phyloP scores from a whole-genome alignment of 92 coral and sea anemone species.

The Pocillopora grandis region DNA sequence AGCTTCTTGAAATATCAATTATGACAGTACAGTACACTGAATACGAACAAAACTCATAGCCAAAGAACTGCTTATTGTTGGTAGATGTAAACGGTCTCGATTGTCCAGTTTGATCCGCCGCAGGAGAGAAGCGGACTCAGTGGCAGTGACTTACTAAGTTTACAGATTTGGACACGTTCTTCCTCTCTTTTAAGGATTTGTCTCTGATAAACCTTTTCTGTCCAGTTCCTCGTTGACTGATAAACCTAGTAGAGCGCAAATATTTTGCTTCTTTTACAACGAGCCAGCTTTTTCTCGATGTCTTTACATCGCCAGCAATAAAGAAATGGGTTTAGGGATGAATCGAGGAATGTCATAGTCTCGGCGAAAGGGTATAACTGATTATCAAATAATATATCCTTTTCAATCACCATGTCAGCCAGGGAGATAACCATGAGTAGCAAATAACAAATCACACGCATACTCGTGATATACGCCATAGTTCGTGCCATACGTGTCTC shows the following conservation, averaged over 20 bases:
- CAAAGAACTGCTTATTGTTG: too few species aligned
- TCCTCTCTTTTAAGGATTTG: background rate
- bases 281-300: slow-evolving; percentile 14
- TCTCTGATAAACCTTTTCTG: background rate
- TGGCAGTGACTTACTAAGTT: too few species aligned
- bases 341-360: slow-evolving; percentile 38
- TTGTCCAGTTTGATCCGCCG: too few species aligned
- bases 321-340: slow-evolving; percentile 41
- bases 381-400: slow-evolving; percentile 37
- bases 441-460: slow-evolving; percentile 30
- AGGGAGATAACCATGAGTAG: slow-evolving; percentile 37
- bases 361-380: slow-evolving; percentile 43
- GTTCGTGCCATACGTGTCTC: slow-evolving; percentile 34
- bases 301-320: slow-evolving; percentile 53
- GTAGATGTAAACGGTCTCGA: too few species aligned
- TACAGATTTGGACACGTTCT: too few species aligned
- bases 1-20: too few species aligned
- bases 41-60: too few species aligned
- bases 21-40: too few species aligned
- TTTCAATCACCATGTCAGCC: slow-evolving; percentile 30
- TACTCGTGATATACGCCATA: slow-evolving; percentile 34
- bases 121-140: too few species aligned
- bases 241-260: too few species aligned
- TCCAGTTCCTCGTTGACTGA: background rate
- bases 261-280: background rate